Conservation (phyloP, 2,113 vertebrate species). For the Syrmaticus mikado region DNA sequence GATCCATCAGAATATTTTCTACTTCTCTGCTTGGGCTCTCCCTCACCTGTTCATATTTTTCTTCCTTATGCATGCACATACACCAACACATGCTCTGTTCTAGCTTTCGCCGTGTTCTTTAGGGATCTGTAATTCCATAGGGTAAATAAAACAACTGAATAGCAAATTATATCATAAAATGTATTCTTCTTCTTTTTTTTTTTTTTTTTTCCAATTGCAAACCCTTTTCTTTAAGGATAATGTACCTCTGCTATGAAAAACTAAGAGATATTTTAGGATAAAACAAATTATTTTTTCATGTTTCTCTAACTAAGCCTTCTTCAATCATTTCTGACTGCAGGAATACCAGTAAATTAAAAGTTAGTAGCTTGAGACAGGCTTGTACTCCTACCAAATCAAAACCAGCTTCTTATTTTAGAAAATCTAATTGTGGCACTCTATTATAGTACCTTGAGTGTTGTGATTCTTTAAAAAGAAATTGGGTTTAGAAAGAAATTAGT, state of each 20-base stretch:
- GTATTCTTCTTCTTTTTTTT: neutral
- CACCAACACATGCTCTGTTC: neutral
- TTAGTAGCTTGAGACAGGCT: constrained; percentile 33
- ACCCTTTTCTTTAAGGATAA: neutral
- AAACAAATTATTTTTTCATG: neutral
- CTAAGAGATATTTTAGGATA: neutral
- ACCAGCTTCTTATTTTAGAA: constrained; percentile 7
- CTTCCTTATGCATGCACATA: neutral
- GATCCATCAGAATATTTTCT: constrained; percentile 63
- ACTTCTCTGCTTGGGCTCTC: constrained; percentile 10
- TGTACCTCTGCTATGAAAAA: neutral
- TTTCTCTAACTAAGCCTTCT: neutral
- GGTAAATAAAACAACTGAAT: neutral
- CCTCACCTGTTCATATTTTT: neutral
- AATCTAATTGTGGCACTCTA: neutral
- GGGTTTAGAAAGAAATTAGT: neutral
- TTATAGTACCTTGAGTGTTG: neutral
- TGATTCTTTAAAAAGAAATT: neutral
- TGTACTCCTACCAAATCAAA: constrained; percentile 29
- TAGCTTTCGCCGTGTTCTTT: neutral
- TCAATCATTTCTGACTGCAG: constrained; percentile 27
- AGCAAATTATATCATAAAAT: neutral
- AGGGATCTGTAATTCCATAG: neutral
- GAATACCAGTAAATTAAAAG: constrained; percentile 38
- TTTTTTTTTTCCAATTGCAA: neutral